Conservation (phyloP, 2,888 invertebrate genomes). For the Drosophila lutescens region DNA sequence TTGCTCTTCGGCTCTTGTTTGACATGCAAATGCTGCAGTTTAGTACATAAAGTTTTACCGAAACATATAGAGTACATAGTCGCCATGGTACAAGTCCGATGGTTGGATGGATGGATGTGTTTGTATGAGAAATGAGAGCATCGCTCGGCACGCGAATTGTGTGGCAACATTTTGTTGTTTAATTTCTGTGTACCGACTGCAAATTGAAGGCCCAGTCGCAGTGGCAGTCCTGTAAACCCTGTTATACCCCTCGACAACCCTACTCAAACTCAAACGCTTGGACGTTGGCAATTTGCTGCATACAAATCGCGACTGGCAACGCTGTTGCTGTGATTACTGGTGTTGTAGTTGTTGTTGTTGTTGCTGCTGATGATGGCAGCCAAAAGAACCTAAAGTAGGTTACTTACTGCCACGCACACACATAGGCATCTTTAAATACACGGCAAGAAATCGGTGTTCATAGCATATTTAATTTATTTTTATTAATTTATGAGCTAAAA, state of each 20-base stretch:
- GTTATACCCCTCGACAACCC: background rate
- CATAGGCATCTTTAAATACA: constrained; percentile 6
- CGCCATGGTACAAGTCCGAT: background rate
- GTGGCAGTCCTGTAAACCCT: background rate
- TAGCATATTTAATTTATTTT: no score
- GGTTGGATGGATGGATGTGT: background rate
- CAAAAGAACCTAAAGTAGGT: constrained; percentile 71
- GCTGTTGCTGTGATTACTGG: constrained; percentile 8
- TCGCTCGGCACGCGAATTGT: constrained; percentile 57
- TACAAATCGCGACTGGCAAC: constrained; percentile 53
- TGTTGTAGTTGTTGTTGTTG: constrained; percentile 2
- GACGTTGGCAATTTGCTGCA: constrained; percentile 58
- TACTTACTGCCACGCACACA: constrained; percentile 51
- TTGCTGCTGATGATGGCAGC: constrained; percentile 45
- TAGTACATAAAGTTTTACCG: constrained; percentile 23
- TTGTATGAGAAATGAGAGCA: constrained; percentile 54
- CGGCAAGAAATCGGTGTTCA: background rate
- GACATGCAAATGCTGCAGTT: constrained; percentile 62
- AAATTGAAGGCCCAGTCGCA: constrained; percentile 18
- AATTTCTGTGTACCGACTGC: constrained; percentile 41
- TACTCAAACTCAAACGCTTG: constrained; percentile 10
- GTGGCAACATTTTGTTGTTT: constrained; percentile 44
- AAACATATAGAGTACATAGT: constrained; percentile 17
- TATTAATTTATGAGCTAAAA: no score
- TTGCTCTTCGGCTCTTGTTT: constrained; percentile 41